Evolutionary conservation across 2,113 vertebrate species (phyloP), one percentile per base, ranked within the genome.

Genomic region (Vireo altiloquus): DNA sequence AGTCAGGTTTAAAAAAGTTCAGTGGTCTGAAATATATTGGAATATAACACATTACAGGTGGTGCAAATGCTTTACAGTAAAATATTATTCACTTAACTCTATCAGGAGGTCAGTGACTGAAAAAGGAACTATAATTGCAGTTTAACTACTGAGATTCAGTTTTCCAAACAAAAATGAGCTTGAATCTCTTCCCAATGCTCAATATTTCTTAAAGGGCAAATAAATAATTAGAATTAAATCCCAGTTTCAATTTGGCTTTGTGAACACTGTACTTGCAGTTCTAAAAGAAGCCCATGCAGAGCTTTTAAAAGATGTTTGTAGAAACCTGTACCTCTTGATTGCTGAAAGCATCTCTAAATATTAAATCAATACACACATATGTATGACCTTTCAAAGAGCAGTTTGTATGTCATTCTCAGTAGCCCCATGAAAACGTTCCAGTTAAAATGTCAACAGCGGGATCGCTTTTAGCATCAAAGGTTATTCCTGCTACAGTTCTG

Each of bases 281-380:
- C 27, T 77, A 66, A 53, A 91, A 87, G 52, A 54, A 78, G 61
- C 15, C 21, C 56, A 61, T 10, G 27, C 1, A 6, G 35, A 93
- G 18, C 61, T 96, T 92, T 92, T 39, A 90, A 93, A 90, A 82
- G n/a, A 60, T n/a, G 33, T 42, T 94, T 80, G 53, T 60, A 66
- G 79, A 93, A 93, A 70, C 79, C 30, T 56, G 35, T 90, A 75
- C 35, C 87, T 90, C 71, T 56, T 89, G 69, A 94, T 93, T 97
- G 70, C 70, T 96, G 70, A 96, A 93, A 96, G 89, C 75, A 80
- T 74, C 83, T 94, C 53, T 94, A 90, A 96, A 80, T 96, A 65
- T 86, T 94, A 84, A 88, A 94, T 96, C 82, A 96, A 94, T 94
- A 88, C 35, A 72, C 54, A 75, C 22, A 53, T 87, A 89, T 88